These are phyloP conservation scores for Stenopsyche tienmushanensis DNA, from an alignment of 1,140 invertebrate species.

Conservation along the genomic window DNA sequence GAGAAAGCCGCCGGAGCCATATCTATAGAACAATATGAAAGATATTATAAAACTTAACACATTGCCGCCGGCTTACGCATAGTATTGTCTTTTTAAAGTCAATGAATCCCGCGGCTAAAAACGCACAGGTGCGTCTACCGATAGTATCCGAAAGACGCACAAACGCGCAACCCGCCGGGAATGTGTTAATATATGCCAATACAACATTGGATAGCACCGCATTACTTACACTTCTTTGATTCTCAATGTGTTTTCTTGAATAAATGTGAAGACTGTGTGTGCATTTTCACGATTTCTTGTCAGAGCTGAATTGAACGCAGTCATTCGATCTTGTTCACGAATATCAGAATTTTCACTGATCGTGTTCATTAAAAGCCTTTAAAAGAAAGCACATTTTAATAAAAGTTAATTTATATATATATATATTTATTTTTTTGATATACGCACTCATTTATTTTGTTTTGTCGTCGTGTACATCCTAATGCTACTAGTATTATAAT, in stretches of 20 bases:
- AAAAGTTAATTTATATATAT: not conserved
- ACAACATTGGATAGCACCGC: too few relatives aligned
- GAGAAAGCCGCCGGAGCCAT: conserved; percentile 2
- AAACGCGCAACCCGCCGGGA: too few relatives aligned
- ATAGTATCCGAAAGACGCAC: conserved; percentile 31
- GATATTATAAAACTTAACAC: too few relatives aligned
- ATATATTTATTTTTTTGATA: not conserved
- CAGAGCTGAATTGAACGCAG: conserved; percentile 25
- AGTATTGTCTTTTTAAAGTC: too few relatives aligned
- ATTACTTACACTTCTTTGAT: conserved; percentile 50
- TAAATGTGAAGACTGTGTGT: conserved; percentile 43
- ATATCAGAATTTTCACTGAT: conserved; percentile 23
- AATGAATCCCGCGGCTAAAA: too few relatives aligned
- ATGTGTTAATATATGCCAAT: conserved; percentile 18
- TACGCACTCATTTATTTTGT: not conserved
- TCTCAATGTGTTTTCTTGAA: conserved; percentile 44
- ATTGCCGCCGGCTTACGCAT: too few relatives aligned
- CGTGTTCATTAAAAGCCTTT: conserved; percentile 18
- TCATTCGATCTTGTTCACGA: conserved; percentile 21
- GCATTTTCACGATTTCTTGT: conserved; percentile 29
- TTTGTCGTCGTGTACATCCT: too few relatives aligned
- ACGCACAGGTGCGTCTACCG: too few relatives aligned
- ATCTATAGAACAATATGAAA: too few relatives aligned
- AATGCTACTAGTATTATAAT: conserved; percentile 54
- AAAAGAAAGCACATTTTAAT: not conserved